Conservation (phyloP, 1,140 invertebrate species). For the Drosophila littoralis region DNA sequence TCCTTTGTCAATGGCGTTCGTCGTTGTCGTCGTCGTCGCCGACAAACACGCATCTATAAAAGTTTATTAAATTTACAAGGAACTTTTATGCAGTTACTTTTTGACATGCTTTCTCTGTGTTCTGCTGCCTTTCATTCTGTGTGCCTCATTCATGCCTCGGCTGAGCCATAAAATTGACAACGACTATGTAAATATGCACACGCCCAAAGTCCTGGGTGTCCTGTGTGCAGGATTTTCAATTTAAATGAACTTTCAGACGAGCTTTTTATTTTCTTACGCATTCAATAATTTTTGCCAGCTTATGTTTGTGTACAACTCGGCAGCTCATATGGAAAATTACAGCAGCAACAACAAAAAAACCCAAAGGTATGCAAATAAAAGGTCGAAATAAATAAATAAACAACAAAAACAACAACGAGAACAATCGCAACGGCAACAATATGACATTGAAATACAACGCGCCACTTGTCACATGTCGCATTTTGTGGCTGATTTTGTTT, state of each 20-base stretch:
- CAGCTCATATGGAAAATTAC: conserved; percentile 79
- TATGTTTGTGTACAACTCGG: conserved; percentile 21
- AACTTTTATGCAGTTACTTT: conserved; percentile 83
- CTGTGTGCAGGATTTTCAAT: conserved; percentile 69
- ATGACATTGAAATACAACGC: conserved; percentile 76
- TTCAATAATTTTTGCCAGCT: conserved; percentile 67
- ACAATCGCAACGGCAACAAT: conserved; percentile 41
- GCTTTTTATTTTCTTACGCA: conserved; percentile 72
- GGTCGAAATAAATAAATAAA: conserved; percentile 33
- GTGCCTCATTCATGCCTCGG: conserved; percentile 32
- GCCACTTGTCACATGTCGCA: conserved; percentile 78
- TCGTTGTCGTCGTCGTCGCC: conserved; percentile 14
- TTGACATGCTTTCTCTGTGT: conserved; percentile 68
- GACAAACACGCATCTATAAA: conserved; percentile 69
- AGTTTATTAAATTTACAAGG: conserved; percentile 83
- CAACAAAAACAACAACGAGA: conserved; percentile 38
- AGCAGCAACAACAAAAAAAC: conserved; percentile 19
- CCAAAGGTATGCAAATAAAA: conserved; percentile 66
- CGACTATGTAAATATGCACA: conserved; percentile 75
- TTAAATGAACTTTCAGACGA: conserved; percentile 79
- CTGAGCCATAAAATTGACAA: conserved; percentile 75
- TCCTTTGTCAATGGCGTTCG: conserved; percentile 33
- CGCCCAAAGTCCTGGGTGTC: conserved; percentile 17
- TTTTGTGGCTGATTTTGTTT: conserved; percentile 70
- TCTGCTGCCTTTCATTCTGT: conserved; percentile 41